Percentiles rank a stretch among this genome's conserved stretches.
phyloP scores from a whole-genome alignment of 2,888 invertebrate species.

The Anodontia alba region DNA sequence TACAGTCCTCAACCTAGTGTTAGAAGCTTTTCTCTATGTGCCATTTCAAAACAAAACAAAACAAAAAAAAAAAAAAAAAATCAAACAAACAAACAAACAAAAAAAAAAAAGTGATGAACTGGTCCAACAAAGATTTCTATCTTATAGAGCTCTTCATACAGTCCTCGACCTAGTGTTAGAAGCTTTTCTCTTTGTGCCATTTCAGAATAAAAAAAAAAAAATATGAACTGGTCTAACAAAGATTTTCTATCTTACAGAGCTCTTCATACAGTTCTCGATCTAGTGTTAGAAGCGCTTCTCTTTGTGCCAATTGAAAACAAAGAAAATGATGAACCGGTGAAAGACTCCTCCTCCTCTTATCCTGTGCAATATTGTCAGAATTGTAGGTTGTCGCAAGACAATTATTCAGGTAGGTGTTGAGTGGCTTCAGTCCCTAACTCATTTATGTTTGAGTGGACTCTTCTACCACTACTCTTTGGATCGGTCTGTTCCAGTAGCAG shows the following conservation, averaged over 20 bases:
- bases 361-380: constrained; percentile 62
- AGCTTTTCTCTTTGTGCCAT: constrained; percentile 69
- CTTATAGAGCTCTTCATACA: constrained; percentile 57
- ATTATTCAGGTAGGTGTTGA: not conserved
- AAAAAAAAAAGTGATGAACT: constrained; percentile 4
- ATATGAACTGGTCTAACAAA: constrained; percentile 12
- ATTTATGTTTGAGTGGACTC: too few relatives aligned
- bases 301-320: constrained; percentile 49
- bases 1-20: constrained; percentile 72
- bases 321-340: constrained; percentile 5
- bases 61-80: too few relatives aligned
- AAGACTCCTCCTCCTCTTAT: not conserved
- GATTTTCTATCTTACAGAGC: too few relatives aligned
- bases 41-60: constrained; percentile 32
- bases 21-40: constrained; percentile 73
- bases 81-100: not conserved
- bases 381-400: not conserved
- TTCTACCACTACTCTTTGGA: too few relatives aligned
- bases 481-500: too few relatives aligned
- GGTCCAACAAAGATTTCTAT: too few relatives aligned
- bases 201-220: not conserved
- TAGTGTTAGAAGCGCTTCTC: constrained; percentile 74
- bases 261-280: constrained; percentile 69
- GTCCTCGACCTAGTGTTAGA: constrained; percentile 76
- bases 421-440: too few relatives aligned